A percentile compares a stretch with the other conserved stretches of the same genome.
phyloP scores from a whole-genome alignment of 2,888 invertebrate species.

The Boloria euphrosyne region DNA sequence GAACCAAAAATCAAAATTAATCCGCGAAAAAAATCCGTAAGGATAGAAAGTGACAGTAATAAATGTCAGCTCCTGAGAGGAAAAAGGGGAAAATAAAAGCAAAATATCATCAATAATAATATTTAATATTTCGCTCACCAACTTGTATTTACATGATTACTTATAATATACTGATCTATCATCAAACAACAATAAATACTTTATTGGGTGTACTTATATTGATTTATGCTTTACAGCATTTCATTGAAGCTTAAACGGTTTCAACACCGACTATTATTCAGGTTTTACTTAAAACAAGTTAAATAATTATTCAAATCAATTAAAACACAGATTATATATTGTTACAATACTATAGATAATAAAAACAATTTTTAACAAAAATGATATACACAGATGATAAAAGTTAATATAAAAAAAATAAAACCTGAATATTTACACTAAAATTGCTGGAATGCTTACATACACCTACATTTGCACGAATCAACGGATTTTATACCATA shows the following conservation, averaged over 20 bases:
- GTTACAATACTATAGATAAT: neutral
- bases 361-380: constrained; percentile 9
- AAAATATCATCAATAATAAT: constrained; percentile 62
- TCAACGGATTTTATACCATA: constrained; percentile 46
- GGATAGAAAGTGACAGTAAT: too few relatives aligned
- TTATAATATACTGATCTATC: constrained; percentile 68
- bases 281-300: constrained; percentile 32
- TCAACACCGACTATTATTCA: constrained; percentile 31
- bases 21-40: too few relatives aligned
- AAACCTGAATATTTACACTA: constrained; percentile 39
- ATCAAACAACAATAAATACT: constrained; percentile 72
- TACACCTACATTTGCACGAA: constrained; percentile 50
- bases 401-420: constrained; percentile 22
- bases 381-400: constrained; percentile 2
- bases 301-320: neutral
- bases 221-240: constrained; percentile 54
- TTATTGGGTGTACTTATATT: constrained; percentile 66
- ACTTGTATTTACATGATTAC: constrained; percentile 81
- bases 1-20: too few relatives aligned
- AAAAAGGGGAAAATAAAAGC: constrained; percentile 34
- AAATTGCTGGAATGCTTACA: constrained; percentile 73
- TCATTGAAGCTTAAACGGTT: constrained; percentile 52
- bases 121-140: constrained; percentile 73
- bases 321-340: constrained; percentile 8
- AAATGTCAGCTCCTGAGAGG: too few relatives aligned